phyloP scores from a whole-genome alignment of 1,140 invertebrate species.

The Caenorhabditis inopinata region DNA sequence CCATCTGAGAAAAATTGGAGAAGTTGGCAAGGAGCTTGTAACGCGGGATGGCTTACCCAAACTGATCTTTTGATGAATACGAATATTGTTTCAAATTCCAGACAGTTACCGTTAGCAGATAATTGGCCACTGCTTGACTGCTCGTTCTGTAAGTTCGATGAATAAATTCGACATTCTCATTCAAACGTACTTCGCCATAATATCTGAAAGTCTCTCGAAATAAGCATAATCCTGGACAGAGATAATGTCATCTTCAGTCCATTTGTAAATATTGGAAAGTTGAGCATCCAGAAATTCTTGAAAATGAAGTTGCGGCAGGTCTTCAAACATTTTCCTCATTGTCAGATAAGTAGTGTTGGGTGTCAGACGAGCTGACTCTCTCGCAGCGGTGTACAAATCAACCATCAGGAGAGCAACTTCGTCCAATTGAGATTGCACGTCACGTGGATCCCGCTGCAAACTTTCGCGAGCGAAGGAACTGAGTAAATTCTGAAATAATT shows the following conservation, averaged over 20 bases:
- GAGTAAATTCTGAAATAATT: conserved; percentile 27
- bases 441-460: conserved; percentile 33
- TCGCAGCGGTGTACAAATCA: conserved; percentile 9
- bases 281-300: conserved; percentile 41
- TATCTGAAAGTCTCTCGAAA: conserved; percentile 24
- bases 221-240: conserved; percentile 43
- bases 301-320: conserved; percentile 33
- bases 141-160: background rate
- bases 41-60: too few species aligned
- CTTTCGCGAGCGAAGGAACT: conserved; percentile 7
- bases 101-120: conserved; percentile 34
- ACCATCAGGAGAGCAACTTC: conserved; percentile 36
- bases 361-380: conserved; percentile 15
- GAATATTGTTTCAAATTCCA: conserved; percentile 40
- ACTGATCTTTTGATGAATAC: conserved; percentile 8
- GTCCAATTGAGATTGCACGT: conserved; percentile 36
- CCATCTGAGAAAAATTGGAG: conserved; percentile 42
- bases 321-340: conserved; percentile 21
- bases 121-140: conserved; percentile 40
- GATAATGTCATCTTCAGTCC: conserved; percentile 36
- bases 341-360: conserved; percentile 37
- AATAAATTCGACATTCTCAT: background rate
- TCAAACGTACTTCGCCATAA: background rate
- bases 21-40: too few species aligned
- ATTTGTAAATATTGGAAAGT: conserved; percentile 34